These are phyloP conservation scores for Bryconaethiops microstoma DNA, from an alignment of 2,797 vertebrate species.

Conservation along the genomic window DNA sequence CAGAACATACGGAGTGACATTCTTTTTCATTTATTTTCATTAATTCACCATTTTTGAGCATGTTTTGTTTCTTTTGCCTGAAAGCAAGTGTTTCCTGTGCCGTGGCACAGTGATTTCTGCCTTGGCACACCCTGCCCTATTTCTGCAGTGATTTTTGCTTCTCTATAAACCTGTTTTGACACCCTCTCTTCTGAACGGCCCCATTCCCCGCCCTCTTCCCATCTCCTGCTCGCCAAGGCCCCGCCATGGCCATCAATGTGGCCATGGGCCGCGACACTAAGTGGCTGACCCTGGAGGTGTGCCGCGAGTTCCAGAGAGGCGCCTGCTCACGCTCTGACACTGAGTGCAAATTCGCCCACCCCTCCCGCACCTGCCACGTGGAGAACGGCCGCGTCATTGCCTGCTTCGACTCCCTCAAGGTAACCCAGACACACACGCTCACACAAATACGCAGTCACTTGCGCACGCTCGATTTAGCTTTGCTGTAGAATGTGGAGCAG, in stretches of 20 bases:
- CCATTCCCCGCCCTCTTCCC: constrained; percentile 15
- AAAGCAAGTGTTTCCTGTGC: constrained; percentile 17
- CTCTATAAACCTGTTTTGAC: constrained; percentile 5
- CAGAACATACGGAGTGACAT: not conserved
- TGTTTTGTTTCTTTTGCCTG: constrained; percentile 27
- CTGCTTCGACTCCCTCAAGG: constrained; percentile 99
- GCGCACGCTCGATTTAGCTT: constrained; percentile 31
- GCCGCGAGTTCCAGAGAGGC: constrained; percentile 97
- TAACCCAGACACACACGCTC: constrained; percentile 69
- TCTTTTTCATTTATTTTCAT: not conserved
- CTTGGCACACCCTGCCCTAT: not conserved
- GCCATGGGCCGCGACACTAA: constrained; percentile 93
- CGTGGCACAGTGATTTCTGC: not conserved
- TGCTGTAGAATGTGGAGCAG: not conserved
- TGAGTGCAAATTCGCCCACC: constrained; percentile 99
- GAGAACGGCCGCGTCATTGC: constrained; percentile 98
- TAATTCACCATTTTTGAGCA: constrained; percentile 17
- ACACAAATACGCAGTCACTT: constrained; percentile 22
- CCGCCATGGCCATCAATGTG: constrained; percentile 88
- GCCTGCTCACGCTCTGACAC: constrained; percentile 94
- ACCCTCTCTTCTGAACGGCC: constrained; percentile 43
- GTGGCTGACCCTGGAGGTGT: constrained; percentile 99
- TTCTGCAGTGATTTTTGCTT: not conserved
- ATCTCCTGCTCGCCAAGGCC: constrained; percentile 14
- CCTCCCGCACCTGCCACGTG: constrained; percentile 96